Base-by-base conservation (phyloP, 2,797 vertebrate genomes). In the Peromyscus eremicus region DNA sequence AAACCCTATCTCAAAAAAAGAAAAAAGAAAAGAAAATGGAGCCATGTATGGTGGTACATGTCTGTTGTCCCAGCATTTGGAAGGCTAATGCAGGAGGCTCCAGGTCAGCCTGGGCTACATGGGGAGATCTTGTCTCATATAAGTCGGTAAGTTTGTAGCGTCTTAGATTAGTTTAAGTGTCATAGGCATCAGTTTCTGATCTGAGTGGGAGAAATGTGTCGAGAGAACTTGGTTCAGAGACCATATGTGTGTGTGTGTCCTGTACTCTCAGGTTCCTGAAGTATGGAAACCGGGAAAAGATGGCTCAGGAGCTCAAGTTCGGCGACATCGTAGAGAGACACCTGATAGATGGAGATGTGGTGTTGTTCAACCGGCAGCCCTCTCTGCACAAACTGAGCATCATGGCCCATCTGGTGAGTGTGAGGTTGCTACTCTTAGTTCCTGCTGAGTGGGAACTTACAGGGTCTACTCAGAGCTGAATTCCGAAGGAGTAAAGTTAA, bases 381-480 rank as follows among this genome's bases (percentile, higher is more conserved):
- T 99, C 99, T 0, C 98, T 99, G 91, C 99, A 99, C 98, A 99
- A 99, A 94, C 98, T 99, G 98, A 99, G 99, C 98, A 99, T 99
- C 97, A 99, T 99, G 99, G 99, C 99, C 6, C 99, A 99, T 97
- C 99, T 99, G 49, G 99, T 99, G 97, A 99, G 99, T 97, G 8
- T 2, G 71, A 2, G n/a, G 0, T 10, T 37, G 23, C 57, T 12
- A 12, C 14, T 71, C 17, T 8, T 12, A 11, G 21, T 55, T 62
- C 25, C 57, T 17, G 5, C 40, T 0, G 0, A 40, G 19, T 60
- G 10, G 60, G 32, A 19, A 8, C 29, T 17, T 43, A 40, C 66
- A 49, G 6, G 32, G 40, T 55, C 0, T 16, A 27, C 16, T 29
- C 19, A 4, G 0, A 9, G 37, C 66, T 29, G 1, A 73, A 25